A percentile compares a stretch with the other conserved stretches of the same genome.
These are phyloP conservation scores for Phrynocephalus versicolor DNA, from an alignment of 2,113 vertebrate genomes.

Conservation along the genomic window DNA sequence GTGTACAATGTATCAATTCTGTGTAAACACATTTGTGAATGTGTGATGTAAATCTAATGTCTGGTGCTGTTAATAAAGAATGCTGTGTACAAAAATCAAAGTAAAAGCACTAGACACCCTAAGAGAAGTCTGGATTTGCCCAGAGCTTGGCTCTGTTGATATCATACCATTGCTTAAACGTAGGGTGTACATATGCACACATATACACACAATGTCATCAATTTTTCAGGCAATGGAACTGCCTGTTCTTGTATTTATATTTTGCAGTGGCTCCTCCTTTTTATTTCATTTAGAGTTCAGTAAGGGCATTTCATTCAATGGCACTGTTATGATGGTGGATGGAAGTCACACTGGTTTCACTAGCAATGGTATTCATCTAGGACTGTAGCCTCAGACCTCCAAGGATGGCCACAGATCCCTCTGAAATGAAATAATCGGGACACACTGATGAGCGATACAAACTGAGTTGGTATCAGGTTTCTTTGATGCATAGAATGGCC, in stretches of 20 bases:
- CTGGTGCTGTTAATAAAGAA: slow-evolving; percentile 77
- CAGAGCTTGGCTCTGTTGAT: slow-evolving; percentile 52
- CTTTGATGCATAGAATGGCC: slow-evolving; percentile 33
- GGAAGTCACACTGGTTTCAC: not conserved
- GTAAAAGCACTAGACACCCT: slow-evolving; percentile 74
- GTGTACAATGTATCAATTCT: slow-evolving; percentile 75
- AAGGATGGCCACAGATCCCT: not conserved
- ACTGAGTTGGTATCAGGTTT: not conserved
- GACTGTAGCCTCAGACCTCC: not conserved
- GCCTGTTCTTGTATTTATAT: no score
- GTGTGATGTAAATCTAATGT: slow-evolving; percentile 75
- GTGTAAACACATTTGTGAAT: slow-evolving; percentile 41
- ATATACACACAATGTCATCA: no score
- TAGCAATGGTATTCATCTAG: not conserved
- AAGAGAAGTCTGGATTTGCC: slow-evolving; percentile 57
- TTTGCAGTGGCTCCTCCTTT: no score
- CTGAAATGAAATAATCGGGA: not conserved
- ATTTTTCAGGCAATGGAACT: not conserved
- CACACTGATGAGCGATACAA: not conserved
- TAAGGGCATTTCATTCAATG: not conserved
- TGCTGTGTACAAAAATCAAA: slow-evolving; percentile 72
- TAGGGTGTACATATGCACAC: not conserved
- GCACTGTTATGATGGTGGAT: not conserved
- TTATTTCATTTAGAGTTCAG: not conserved
- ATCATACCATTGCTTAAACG: not conserved